These are phyloP conservation scores for Stichopus chloronotus DNA, from an alignment of 35 echinoderm and acorn worm genomes.

Conservation along the genomic window DNA sequence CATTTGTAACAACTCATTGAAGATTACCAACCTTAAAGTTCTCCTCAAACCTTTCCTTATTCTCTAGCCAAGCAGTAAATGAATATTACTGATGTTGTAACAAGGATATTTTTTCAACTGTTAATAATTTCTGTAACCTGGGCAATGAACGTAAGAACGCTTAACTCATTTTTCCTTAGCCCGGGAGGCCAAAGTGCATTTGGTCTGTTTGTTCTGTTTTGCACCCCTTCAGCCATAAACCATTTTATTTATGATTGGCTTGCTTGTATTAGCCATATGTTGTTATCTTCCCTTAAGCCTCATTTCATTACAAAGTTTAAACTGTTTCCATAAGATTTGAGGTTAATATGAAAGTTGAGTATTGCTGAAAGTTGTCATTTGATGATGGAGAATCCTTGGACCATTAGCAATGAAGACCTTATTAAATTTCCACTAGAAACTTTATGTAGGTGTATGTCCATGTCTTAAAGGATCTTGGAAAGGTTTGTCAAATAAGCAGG, in stretches of 20 bases:
- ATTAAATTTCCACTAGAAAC: background rate
- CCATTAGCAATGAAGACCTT: constrained; percentile 17
- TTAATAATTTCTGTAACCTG: background rate
- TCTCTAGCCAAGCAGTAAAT: no score
- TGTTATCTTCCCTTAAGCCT: constrained; percentile 2
- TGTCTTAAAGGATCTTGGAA: no score
- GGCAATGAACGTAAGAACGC: constrained; percentile 46
- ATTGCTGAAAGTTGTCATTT: constrained; percentile 10
- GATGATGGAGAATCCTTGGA: constrained; percentile 28
- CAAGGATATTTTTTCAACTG: background rate
- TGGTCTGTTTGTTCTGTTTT: background rate
- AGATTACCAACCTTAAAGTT: no score
- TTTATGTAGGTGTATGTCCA: constrained; percentile 2
- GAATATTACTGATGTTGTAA: background rate
- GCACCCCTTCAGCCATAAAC: background rate
- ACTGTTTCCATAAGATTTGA: constrained; percentile 22
- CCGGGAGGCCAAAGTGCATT: background rate
- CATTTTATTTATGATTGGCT: constrained; percentile 35
- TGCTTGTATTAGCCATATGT: constrained; percentile 40
- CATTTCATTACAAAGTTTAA: background rate
- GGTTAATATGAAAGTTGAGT: background rate
- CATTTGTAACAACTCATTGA: no score
- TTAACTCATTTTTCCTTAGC: background rate
- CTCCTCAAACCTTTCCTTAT: no score
- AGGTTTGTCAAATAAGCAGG: no score